Base-by-base conservation (phyloP, 2,797 vertebrate genomes). In the Pseudopleuronectes americanus region DNA sequence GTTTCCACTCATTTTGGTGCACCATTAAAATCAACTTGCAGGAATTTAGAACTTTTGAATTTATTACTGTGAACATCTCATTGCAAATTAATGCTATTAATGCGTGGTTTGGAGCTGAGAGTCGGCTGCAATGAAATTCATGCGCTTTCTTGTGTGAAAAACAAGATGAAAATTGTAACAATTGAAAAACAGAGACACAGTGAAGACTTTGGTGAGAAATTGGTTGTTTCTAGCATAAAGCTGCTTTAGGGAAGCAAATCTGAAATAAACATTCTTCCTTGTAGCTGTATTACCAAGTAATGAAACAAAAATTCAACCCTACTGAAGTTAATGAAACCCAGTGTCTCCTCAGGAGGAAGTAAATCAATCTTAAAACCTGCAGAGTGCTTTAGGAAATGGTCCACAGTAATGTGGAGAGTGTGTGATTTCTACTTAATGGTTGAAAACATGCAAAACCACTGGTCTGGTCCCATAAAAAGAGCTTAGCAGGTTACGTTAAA, bases 401-500 rank as follows among this genome's bases (percentile, higher is more conserved):
- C 0, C 0, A 16, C 13, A 36, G 33, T 45, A 52, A 80, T 26
- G 21, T 68, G 1, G 73, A 58, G 23, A 71, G 57, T 52, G 51
- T 72, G 51, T 51, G 26, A 76, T 75, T 73, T 76, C 49, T 62
- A 61, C 21, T 63, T 62, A 59, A 57, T 72, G 21, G 19, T 57
- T 66, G 77, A 73, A 69, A 84, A 72, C 53, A 60, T 52, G 13
- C n/a, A 76, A 79, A 81, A 75, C 38, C 26, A 33, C 12, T 43
- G 19, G 60, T 63, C 71, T 80, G 71, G 70, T 62, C 60, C 79
- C 51, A 76, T 89, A 74, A 84, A 82, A 85, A 70, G 55, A 68
- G 66, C 64, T 79, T 80, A 84, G 84, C 76, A 79, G 76, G 57
- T 64, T 45, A 57, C 16, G 52, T 64, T 76, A 73, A 84, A 84